Percentiles rank a stretch among this genome's conserved stretches.
phyloP scores from a whole-genome alignment of 2,113 vertebrate genomes.

The Leptobrachium ailaonicum region DNA sequence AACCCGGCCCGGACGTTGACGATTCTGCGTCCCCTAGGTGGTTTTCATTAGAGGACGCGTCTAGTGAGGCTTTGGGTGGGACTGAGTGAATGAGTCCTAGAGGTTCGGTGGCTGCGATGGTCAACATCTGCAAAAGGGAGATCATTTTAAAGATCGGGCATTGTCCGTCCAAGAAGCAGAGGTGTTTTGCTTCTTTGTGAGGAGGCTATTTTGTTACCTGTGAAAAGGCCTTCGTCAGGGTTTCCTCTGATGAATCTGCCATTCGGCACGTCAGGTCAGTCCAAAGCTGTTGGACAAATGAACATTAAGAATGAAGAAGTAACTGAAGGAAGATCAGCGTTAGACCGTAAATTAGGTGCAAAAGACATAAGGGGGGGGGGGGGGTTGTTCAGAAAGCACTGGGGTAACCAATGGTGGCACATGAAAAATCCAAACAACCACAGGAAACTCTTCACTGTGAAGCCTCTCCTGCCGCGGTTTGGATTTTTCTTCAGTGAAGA shows the following conservation, averaged over 20 bases:
- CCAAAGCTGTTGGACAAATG: constrained; percentile 3
- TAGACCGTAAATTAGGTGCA: no score
- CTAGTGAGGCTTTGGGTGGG: constrained; percentile 40
- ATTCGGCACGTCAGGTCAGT: constrained; percentile 4
- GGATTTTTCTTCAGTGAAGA: no score
- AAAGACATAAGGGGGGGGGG: no score
- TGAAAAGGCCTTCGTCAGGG: constrained; percentile 8
- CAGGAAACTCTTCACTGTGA: no score
- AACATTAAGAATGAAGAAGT: neutral
- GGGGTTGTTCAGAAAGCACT: no score
- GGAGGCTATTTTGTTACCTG: constrained; percentile 23
- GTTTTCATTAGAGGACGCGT: neutral
- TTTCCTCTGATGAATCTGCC: neutral
- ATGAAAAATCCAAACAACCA: no score
- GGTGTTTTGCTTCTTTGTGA: neutral
- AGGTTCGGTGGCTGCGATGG: constrained; percentile 57
- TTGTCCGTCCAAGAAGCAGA: neutral
- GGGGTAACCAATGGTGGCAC: no score
- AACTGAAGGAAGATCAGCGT: neutral
- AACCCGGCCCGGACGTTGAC: no score
- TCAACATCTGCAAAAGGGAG: constrained; percentile 52
- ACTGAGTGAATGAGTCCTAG: constrained; percentile 55
- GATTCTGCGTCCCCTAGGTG: neutral
- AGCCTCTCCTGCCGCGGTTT: no score
- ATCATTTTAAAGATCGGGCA: neutral